Evolutionary conservation across 2,888 invertebrate genomes (phyloP).

Genomic region (Tenodera sinensis): DNA sequence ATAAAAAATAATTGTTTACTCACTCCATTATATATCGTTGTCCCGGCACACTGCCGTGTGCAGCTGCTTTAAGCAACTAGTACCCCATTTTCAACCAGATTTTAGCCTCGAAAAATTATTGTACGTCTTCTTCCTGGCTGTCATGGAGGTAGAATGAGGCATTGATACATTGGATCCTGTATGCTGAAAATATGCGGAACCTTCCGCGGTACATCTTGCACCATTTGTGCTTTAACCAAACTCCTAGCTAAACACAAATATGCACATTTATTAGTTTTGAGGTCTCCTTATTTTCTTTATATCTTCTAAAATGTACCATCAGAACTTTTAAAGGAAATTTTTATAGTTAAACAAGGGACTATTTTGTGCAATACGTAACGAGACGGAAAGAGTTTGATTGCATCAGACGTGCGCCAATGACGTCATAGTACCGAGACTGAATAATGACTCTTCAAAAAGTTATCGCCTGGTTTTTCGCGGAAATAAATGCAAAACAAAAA

Average conservation of each 20-base stretch:
- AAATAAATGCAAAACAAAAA: background rate
- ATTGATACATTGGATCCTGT: background rate
- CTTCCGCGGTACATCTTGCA: background rate
- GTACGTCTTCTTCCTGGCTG: slow-evolving; percentile 39
- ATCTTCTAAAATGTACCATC: background rate
- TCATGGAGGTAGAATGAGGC: slow-evolving; percentile 44
- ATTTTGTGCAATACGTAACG: background rate
- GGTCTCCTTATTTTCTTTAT: background rate
- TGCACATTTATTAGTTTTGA: background rate
- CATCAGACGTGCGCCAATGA: background rate
- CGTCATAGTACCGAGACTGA: background rate
- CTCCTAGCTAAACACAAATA: background rate
- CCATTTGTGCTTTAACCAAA: background rate
- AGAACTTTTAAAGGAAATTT: background rate
- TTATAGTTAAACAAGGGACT: background rate
- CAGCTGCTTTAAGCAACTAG: slow-evolving; percentile 62
- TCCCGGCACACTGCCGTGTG: slow-evolving; percentile 71
- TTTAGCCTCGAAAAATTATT: slow-evolving; percentile 49
- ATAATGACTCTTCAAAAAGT: background rate
- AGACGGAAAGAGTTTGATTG: background rate
- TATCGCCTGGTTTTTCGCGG: background rate
- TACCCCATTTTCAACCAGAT: slow-evolving; percentile 68
- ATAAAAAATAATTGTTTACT: slow-evolving; percentile 49
- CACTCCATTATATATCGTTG: slow-evolving; percentile 61
- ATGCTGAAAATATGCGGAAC: background rate